Conservation (phyloP, 2,888 invertebrate genomes). For the Hirtodrosophila cameraria region DNA sequence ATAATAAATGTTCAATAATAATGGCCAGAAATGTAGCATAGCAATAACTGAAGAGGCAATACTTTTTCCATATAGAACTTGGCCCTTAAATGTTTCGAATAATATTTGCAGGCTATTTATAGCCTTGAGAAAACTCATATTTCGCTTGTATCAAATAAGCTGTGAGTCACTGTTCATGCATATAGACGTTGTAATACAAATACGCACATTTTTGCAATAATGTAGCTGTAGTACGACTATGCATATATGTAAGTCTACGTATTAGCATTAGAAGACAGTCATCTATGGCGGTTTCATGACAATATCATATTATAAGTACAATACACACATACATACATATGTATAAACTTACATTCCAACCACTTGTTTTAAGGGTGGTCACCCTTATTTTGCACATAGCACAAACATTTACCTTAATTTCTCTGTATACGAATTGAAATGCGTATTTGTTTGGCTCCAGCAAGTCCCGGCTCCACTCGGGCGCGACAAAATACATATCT, state of each 20-base stretch:
- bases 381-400: background rate
- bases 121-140: too few relatives aligned
- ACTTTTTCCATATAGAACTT: too few relatives aligned
- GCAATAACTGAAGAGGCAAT: too few relatives aligned
- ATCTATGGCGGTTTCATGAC: background rate
- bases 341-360: background rate
- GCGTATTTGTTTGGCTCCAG: constrained; percentile 19
- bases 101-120: too few relatives aligned
- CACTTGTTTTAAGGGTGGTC: background rate
- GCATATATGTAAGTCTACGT: too few relatives aligned
- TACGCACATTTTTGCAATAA: constrained; percentile 1
- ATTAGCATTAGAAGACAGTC: background rate
- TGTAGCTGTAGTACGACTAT: too few relatives aligned
- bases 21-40: too few relatives aligned
- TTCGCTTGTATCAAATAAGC: too few relatives aligned
- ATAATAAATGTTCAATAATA: too few relatives aligned
- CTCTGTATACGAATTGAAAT: constrained; percentile 13
- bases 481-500: constrained; percentile 11
- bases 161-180: background rate
- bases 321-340: constrained; percentile 1
- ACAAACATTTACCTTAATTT: background rate
- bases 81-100: too few relatives aligned
- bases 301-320: background rate
- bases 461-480: constrained; percentile 23
- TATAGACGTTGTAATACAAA: background rate